Evolutionary conservation across 2,113 vertebrate species (phyloP), one percentile per base, ranked within the genome.

Genomic region (Peromyscus polionotus): DNA sequence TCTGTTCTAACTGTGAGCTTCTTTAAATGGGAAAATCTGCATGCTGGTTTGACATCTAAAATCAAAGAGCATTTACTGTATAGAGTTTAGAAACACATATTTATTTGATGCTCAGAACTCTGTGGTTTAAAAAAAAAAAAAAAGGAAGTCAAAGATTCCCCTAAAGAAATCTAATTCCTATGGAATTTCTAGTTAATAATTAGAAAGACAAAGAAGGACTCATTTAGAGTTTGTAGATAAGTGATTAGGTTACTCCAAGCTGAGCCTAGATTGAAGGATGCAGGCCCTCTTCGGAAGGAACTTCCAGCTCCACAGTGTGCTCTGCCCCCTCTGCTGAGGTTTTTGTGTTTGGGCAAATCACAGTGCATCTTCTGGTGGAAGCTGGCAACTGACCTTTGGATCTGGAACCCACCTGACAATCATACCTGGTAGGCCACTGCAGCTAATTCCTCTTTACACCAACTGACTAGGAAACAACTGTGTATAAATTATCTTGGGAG

Each of bases 341-440:
- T 97, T 94, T 97, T 97, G 97, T 90, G 77, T 24, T 84, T 83
- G 89, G 24, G 54, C 45, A 70, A 81, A 92, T 95, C 97, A 96
- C 81, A 88, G 97, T 98, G 97, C 31, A 54, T 84, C 16, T 84
- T 90, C 93, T 96, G 3, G 42, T 73, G 68, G 63, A 85, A 0
- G n/a, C 73, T 70, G 95, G 95, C 84, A 97, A 72, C 5, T 96
- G 33, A 94, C 57, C 80, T 98, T 96, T 93, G 97, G 97, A 90
- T 91, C 95, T 6, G 96, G 97, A 79, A 97, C 95, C 51, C 91
- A 88, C 10, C 17, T 98, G 88, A 96, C 95, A 28, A 84, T 98
- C 73, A 19, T 92, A 81, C 96, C 96, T 88, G 96, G 97, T 98
- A 97, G 95, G 97, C 39, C 45, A n/a, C 77, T 72, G 80, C 24